Evolutionary conservation across 53 echinoderm and acorn worm species (phyloP).

Genomic region (Pentamera pediparva): DNA sequence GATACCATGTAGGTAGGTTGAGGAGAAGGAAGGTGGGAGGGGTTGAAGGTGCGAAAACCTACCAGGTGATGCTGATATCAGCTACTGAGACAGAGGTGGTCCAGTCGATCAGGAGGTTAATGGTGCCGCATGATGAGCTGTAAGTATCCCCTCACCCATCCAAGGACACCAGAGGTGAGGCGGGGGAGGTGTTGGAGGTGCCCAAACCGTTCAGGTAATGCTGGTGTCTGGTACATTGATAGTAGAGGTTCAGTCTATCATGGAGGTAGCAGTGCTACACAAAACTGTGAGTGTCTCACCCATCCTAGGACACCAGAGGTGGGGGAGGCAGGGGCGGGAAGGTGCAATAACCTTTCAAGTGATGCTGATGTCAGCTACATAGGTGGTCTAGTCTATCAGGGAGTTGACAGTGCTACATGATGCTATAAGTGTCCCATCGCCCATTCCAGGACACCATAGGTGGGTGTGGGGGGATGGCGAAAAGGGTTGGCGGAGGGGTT

Average conservation of each 20-base stretch:
- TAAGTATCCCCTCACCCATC: conserved; percentile 79
- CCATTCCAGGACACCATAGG: no score
- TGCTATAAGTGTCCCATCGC: no score
- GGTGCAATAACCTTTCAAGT: no score
- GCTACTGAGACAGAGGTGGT: conserved; percentile 90
- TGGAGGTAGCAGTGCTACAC: conserved; percentile 87
- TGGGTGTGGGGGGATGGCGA: no score
- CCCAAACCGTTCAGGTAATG: conserved; percentile 87
- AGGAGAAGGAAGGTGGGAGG: no score
- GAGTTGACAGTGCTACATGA: no score
- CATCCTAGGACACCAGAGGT: not conserved
- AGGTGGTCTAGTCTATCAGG: no score
- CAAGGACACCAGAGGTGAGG: conserved; percentile 79
- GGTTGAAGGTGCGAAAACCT: no score
- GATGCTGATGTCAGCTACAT: no score
- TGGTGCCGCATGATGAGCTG: no score
- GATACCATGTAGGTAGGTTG: no score
- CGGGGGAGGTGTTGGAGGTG: conserved; percentile 51
- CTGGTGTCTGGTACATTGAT: conserved; percentile 96
- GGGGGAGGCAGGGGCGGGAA: not conserved
- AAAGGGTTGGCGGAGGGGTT: no score
- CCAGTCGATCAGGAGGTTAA: conserved; percentile 60
- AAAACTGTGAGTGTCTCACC: conserved; percentile 59
- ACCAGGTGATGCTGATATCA: conserved; percentile 94
- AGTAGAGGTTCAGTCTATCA: conserved; percentile 74